Evolutionary conservation across 2,888 invertebrate genomes (phyloP).

Genomic region (Amphipyra tragopoginis): DNA sequence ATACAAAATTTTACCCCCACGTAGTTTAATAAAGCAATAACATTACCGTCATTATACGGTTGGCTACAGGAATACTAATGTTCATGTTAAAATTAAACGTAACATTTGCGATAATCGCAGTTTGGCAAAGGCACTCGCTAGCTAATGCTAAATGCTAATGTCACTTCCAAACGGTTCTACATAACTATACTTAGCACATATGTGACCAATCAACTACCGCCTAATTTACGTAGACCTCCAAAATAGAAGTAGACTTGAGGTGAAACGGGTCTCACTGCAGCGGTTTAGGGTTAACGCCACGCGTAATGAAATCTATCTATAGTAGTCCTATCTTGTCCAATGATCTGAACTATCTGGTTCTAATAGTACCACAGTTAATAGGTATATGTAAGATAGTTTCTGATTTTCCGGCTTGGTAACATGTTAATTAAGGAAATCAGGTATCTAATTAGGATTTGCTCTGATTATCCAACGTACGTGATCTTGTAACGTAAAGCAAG

Average conservation of each 20-base stretch:
- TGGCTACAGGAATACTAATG: slow-evolving; percentile 26
- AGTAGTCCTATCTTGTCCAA: slow-evolving; percentile 22
- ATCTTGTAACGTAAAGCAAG: no score
- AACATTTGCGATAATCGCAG: slow-evolving; percentile 35
- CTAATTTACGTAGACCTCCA: slow-evolving; percentile 6
- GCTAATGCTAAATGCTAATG: slow-evolving; percentile 45
- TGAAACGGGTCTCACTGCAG: neutral
- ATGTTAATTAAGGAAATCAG: neutral
- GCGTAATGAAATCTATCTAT: slow-evolving; percentile 32
- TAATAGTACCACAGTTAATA: slow-evolving; percentile 6
- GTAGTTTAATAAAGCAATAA: slow-evolving; percentile 8
- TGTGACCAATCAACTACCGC: slow-evolving; percentile 6
- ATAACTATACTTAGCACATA: slow-evolving; percentile 23
- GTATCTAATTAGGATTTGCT: no score
- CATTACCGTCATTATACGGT: neutral
- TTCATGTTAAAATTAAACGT: slow-evolving; percentile 33
- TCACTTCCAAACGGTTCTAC: slow-evolving; percentile 40
- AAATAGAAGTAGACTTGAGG: neutral
- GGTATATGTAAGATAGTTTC: neutral
- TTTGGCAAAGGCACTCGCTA: slow-evolving; percentile 43
- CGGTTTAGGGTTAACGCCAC: slow-evolving; percentile 1
- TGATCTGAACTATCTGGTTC: slow-evolving; percentile 22
- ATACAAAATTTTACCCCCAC: neutral
- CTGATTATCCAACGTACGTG: no score
- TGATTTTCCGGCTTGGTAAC: neutral